Percentiles rank a stretch among this genome's conserved stretches.
Evolutionary conservation across 2,888 invertebrate genomes (phyloP).

Genomic region (Willowsia nigromaculata): DNA sequence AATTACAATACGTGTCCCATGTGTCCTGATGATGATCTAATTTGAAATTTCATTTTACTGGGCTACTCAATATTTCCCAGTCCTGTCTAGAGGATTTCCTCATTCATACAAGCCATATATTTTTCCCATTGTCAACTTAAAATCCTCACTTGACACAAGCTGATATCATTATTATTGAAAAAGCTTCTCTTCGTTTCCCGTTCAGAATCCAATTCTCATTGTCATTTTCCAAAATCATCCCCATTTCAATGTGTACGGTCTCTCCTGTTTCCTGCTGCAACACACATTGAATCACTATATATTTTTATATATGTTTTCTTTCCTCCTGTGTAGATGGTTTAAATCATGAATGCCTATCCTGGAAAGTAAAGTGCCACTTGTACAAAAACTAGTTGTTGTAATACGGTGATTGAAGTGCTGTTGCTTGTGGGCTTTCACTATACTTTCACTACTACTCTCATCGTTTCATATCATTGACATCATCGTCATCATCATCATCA

Average conservation of each 20-base stretch:
- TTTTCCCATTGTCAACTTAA: conserved; percentile 31
- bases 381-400: conserved; percentile 44
- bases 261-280: not conserved
- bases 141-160: conserved; percentile 41
- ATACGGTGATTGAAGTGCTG: conserved; percentile 48
- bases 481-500: conserved; percentile 32
- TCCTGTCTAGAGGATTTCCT: conserved; percentile 6
- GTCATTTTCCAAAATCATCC: conserved; percentile 52
- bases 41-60: not conserved
- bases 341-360: conserved; percentile 36
- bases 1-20: conserved; percentile 18
- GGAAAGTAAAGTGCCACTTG: conserved; percentile 47
- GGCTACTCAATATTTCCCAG: not conserved
- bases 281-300: too few relatives aligned
- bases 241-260: not conserved
- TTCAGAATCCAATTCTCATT: conserved; percentile 48
- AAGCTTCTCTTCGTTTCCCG: not conserved
- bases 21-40: not conserved
- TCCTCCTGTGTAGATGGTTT: not conserved
- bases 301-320: too few relatives aligned
- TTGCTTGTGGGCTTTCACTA: conserved; percentile 45
- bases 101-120: conserved; percentile 16
- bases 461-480: conserved; percentile 43
- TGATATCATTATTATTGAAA: conserved; percentile 50
- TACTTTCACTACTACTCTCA: conserved; percentile 7